Evolutionary conservation across 2,797 vertebrate species (phyloP).

Genomic region (Enteromius mattozi): DNA sequence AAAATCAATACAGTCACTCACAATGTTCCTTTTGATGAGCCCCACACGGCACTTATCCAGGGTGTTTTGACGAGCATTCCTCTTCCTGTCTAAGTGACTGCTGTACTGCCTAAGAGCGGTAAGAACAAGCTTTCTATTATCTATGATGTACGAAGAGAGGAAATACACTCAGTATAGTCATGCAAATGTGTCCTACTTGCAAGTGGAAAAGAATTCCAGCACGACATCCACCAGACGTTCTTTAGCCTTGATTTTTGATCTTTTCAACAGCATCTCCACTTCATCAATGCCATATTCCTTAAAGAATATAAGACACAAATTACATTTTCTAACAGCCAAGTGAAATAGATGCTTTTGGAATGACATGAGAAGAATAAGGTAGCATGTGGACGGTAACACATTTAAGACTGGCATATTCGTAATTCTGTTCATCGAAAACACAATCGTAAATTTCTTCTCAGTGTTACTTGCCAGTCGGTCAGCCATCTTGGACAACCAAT

Average conservation of each 20-base stretch:
- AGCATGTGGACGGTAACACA: background rate
- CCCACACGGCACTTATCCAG: slow-evolving; percentile 85
- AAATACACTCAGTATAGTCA: background rate
- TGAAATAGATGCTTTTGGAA: background rate
- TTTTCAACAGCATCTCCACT: slow-evolving; percentile 82
- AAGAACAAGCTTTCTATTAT: background rate
- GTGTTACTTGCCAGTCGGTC: slow-evolving; percentile 75
- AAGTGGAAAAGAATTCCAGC: slow-evolving; percentile 88
- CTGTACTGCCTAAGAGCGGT: slow-evolving; percentile 82
- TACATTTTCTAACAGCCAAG: background rate
- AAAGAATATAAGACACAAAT: slow-evolving; percentile 1
- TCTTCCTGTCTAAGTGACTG: slow-evolving; percentile 76
- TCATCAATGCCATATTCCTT: slow-evolving; percentile 88
- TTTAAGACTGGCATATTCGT: background rate
- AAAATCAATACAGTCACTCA: slow-evolving; percentile 67
- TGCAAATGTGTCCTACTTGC: slow-evolving; percentile 81
- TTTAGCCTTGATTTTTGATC: slow-evolving; percentile 79
- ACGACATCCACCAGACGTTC: slow-evolving; percentile 81
- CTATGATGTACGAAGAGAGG: background rate
- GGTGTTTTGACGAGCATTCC: slow-evolving; percentile 83
- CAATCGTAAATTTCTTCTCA: background rate
- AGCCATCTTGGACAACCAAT: slow-evolving; percentile 87
- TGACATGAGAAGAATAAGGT: background rate
- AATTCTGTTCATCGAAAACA: background rate
- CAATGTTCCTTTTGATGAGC: slow-evolving; percentile 84